Percentiles rank a stretch among this genome's conserved stretches.
These are phyloP conservation scores for Apaloderma vittatum DNA, from an alignment of 2,113 vertebrate genomes.

Conservation along the genomic window DNA sequence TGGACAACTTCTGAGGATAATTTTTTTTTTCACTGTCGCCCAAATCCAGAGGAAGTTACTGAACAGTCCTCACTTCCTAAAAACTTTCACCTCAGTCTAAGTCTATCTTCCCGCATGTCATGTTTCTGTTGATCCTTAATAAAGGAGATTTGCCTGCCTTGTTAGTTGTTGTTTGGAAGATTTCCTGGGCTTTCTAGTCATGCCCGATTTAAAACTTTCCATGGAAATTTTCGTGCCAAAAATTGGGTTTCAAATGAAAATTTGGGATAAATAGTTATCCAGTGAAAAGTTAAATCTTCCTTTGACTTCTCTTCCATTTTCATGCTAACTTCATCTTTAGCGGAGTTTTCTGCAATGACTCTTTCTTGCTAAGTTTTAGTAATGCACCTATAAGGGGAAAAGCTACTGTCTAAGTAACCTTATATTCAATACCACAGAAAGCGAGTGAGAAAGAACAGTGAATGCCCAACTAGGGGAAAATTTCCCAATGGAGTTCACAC, in stretches of 20 bases:
- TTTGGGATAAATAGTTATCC: background rate
- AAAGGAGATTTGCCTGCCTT: background rate
- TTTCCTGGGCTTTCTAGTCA: background rate
- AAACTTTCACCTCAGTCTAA: slow-evolving; percentile 25
- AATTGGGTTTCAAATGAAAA: background rate
- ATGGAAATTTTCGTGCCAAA: background rate
- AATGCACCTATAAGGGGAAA: background rate
- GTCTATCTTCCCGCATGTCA: background rate
- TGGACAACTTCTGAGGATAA: slow-evolving; percentile 46
- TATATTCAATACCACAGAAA: background rate
- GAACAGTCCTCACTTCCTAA: background rate
- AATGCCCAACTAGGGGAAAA: background rate
- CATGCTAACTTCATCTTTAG: background rate
- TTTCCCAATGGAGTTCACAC: background rate
- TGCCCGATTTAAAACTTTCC: background rate
- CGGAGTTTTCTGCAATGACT: background rate
- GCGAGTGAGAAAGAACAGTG: background rate
- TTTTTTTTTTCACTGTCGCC: slow-evolving; percentile 38
- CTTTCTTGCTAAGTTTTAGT: background rate
- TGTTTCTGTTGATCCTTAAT: background rate
- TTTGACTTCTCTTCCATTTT: background rate
- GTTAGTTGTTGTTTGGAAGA: background rate
- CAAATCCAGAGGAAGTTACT: slow-evolving; percentile 41
- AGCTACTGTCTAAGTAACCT: background rate
- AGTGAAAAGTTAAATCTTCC: background rate